Base-by-base conservation (phyloP, 2,797 vertebrate genomes). In the Orientallactaga sibirica region DNA sequence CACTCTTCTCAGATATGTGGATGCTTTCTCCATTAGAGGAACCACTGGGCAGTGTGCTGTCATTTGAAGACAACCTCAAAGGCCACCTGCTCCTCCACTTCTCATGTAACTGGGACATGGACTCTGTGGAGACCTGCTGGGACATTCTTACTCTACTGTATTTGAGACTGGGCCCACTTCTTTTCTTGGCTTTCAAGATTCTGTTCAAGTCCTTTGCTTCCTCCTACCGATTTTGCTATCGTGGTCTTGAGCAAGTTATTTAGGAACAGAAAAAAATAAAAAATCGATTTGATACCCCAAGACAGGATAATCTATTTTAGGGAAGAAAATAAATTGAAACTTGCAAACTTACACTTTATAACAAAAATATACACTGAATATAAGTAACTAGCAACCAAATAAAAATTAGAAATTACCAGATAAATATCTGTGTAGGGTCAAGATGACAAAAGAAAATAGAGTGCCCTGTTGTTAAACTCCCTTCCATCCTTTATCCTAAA, bases 131-230 rank as follows among this genome's bases (percentile, higher is more conserved):
- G 25, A 55, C 88, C 93, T 80, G n/a, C 48, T 18, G 86, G 27
- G 86, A 81, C 66, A 89, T 91, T 95, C 88, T 94, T 25, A 61
- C 52, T 86, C 66, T 70, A 43, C n/a, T 20, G 5, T 52, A n/a
- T 82, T 64, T 78, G 91, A 91, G 58, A 64, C 62, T 43, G 22
- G 43, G 62, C 43, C 73, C 71, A 9, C 91, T 84, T 91, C 91
- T 66, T 91, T 71, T 74, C 82, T 27, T 88, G 71, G 52, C 71
- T 87, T 92, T 91, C 77, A 75, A 90, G 86, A 84, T 84, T n/a
- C 37, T 79, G 61, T 29, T n/a, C 73, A 93, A 52, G 77, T 43
- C n/a, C 12, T 64, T 88, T 62, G 68, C 74, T 94, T 96, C 25
- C 64, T 62, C 55, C 77, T 74, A n/a, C 71, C 62, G 64, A 19